Conservation (phyloP, 64 coral and sea anemone genomes). For the Actinia tenebrosa region DNA sequence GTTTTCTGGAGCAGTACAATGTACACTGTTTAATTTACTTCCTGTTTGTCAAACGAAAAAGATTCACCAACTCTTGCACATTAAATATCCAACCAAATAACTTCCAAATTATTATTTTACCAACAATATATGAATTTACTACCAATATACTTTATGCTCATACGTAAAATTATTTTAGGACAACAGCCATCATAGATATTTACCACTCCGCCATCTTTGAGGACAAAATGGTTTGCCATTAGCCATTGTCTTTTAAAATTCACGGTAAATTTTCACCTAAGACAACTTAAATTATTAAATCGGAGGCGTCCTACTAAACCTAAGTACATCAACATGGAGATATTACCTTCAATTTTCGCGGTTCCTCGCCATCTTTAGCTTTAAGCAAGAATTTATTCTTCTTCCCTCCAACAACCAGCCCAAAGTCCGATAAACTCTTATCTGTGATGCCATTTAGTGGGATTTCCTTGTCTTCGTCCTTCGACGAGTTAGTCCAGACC, state of each 20-base stretch:
- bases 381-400: slow-evolving; percentile 51
- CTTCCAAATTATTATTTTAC: not conserved
- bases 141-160: not conserved
- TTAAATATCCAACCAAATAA: too few relatives aligned
- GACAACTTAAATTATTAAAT: not conserved
- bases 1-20: too few relatives aligned
- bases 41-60: too few relatives aligned
- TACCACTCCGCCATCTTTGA: not conserved
- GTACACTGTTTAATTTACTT: too few relatives aligned
- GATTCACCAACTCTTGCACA: too few relatives aligned
- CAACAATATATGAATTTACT: not conserved
- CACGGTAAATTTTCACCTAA: not conserved
- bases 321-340: not conserved
- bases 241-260: not conserved
- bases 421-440: slow-evolving; percentile 38
- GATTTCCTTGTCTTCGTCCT: slow-evolving; percentile 22
- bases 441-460: slow-evolving; percentile 34
- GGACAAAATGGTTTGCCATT: not conserved
- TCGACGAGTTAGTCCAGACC: slow-evolving; percentile 34
- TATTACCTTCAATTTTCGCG: slow-evolving; percentile 41
- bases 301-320: not conserved
- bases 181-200: not conserved
- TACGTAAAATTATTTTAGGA: not conserved
- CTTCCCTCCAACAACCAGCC: slow-evolving; percentile 5
- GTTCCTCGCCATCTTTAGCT: slow-evolving; percentile 43